Base-by-base conservation (phyloP, 2,888 invertebrate genomes). In the Philaethria dido region DNA sequence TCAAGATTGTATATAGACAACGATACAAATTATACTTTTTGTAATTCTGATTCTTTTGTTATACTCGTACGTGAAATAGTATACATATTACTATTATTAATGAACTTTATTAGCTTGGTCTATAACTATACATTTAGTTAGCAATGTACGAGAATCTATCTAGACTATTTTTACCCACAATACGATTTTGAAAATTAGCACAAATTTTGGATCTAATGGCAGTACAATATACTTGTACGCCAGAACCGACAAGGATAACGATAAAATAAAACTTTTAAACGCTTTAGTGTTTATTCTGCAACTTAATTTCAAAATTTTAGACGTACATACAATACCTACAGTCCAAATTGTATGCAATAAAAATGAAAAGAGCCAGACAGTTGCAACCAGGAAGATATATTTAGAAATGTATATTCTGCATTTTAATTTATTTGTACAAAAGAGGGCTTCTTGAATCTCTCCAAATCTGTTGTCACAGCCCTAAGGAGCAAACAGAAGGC, bases 401-500 rank as follows among this genome's bases (percentile, higher is more conserved):
- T 22, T 57, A n/a, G 2, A n/a, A 57, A 57, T 11, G 25, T 42
- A 42, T 22, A 42, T 42, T 14, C 33, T 42, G 33, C 36, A 33
- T 54, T 66, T 33, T 39, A 33, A 45, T 29, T 45, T 29, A 3
- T 29, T 13, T 18, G 16, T 45, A 63, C 29, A 44, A 29, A 65
- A 65, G 20, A 42, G 48, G n/a, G 25, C 9, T 52, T 54, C 50
- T 62, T 47, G 48, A 61, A 52, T 45, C 61, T 62, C 62, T 3
- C 22, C 54, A 47, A 48, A 55, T 55, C 25, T 25, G 47, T 64
- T 55, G 55, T 47, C 47, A 18, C 64, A 64, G 36, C 59, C 64
- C 57, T 64, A 59, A 64, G 64, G 29, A 64, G 47, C 57, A 57
- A 59, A 59, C 59, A 64, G 59, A 25, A 57, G 50, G 59, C 52